phyloP scores from a whole-genome alignment of 2,888 invertebrate genomes.

The Zonitis immaculata region DNA sequence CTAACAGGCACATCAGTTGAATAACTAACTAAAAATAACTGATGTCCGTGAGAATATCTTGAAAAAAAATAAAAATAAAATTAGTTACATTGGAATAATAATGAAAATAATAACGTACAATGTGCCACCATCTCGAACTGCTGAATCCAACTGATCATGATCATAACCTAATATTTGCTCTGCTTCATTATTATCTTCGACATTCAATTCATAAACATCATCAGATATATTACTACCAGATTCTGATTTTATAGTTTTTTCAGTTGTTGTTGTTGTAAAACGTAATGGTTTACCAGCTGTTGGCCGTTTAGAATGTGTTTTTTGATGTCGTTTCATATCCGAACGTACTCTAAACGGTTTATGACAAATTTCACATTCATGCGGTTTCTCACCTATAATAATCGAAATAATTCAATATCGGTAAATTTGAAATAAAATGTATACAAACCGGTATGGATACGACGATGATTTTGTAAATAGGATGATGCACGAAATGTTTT shows the following conservation, averaged over 20 bases:
- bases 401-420: constrained; percentile 18
- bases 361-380: constrained; percentile 69
- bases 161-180: constrained; percentile 43
- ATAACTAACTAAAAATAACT: constrained; percentile 43
- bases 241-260: constrained; percentile 13
- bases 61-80: constrained; percentile 23
- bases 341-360: constrained; percentile 79
- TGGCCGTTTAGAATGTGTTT: constrained; percentile 57
- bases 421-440: background rate
- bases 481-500: constrained; percentile 83
- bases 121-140: constrained; percentile 25
- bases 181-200: constrained; percentile 37
- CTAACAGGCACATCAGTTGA: constrained; percentile 36
- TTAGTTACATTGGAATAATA: constrained; percentile 11
- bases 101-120: constrained; percentile 29
- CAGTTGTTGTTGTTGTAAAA: constrained; percentile 13
- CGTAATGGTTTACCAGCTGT: constrained; percentile 35
- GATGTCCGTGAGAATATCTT: constrained; percentile 43
- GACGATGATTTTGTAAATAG: constrained; percentile 76
- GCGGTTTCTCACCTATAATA: constrained; percentile 66
- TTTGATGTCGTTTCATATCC: constrained; percentile 76
- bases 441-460: constrained; percentile 72
- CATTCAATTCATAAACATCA: constrained; percentile 29
- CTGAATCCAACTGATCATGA: constrained; percentile 29
- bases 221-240: constrained; percentile 26